These are phyloP conservation scores for Orgyia antiqua DNA, from an alignment of 2,888 invertebrate species.

Conservation along the genomic window DNA sequence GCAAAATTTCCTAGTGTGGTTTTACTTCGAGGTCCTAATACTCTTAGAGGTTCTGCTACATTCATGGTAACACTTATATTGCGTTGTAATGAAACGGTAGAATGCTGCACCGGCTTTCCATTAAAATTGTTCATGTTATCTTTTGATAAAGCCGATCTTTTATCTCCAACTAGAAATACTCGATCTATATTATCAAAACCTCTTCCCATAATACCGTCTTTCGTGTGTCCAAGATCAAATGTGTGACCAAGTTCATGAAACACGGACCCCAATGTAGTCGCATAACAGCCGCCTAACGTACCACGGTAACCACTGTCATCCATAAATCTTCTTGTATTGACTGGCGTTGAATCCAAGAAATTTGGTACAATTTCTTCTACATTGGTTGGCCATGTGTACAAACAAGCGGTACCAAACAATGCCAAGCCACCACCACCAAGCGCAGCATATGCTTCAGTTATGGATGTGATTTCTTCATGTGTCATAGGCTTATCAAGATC, in stretches of 20 bases:
- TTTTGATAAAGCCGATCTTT: conserved; percentile 56
- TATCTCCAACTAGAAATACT: conserved; percentile 83
- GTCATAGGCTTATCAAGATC: conserved; percentile 79
- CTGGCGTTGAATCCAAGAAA: conserved; percentile 70
- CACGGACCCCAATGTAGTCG: conserved; percentile 93
- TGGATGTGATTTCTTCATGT: conserved; percentile 82
- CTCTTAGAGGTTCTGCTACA: conserved; percentile 72
- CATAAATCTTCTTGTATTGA: conserved; percentile 86
- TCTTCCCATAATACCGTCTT: conserved; percentile 94
- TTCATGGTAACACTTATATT: conserved; percentile 81
- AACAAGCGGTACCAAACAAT: conserved; percentile 91
- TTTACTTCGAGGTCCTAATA: conserved; percentile 74
- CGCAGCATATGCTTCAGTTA: conserved; percentile 91
- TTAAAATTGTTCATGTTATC: conserved; percentile 79
- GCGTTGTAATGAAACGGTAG: conserved; percentile 78
- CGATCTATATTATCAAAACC: conserved; percentile 91
- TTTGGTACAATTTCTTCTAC: conserved; percentile 82
- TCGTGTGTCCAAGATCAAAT: conserved; percentile 95
- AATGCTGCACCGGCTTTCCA: conserved; percentile 80
- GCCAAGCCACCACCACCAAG: conserved; percentile 95
- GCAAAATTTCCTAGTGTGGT: conserved; percentile 72
- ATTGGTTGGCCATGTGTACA: conserved; percentile 92
- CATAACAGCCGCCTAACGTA: conserved; percentile 91
- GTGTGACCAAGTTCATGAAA: conserved; percentile 97
- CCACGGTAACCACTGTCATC: conserved; percentile 95